A percentile compares a stretch with the other conserved stretches of the same genome.
Conservation (phyloP, 2,888 invertebrate genomes). For the Galeopsomyia nigrocyanea region DNA sequence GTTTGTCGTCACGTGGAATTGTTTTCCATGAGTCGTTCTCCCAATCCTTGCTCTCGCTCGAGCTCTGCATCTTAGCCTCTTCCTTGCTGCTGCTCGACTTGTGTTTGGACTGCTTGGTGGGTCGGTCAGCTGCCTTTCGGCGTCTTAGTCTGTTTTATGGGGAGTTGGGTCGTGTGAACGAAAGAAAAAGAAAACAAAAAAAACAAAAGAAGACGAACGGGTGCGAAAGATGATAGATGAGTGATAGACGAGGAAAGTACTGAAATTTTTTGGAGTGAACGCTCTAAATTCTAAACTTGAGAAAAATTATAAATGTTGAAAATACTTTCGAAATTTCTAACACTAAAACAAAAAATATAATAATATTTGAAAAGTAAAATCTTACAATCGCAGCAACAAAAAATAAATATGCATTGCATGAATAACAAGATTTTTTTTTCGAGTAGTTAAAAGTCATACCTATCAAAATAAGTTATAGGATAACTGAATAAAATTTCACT, state of each 20-base stretch:
- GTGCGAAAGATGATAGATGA: constrained; percentile 32
- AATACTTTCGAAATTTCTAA: not conserved
- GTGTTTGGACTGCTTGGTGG: constrained; percentile 57
- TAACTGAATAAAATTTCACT: constrained; percentile 32
- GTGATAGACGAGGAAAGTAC: not conserved
- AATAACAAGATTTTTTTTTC: not conserved
- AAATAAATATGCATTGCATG: not conserved
- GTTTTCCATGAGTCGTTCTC: constrained; percentile 67
- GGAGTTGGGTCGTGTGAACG: constrained; percentile 59
- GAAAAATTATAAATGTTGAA: not conserved
- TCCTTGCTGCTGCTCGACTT: constrained; percentile 48
- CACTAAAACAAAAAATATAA: not conserved
- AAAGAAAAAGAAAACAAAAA: constrained; percentile 58
- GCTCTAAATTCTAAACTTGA: not conserved
- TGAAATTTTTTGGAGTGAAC: constrained; percentile 42
- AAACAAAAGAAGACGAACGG: constrained; percentile 42
- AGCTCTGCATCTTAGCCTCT: constrained; percentile 16
- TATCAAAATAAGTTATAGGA: not conserved
- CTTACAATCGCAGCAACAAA: not conserved
- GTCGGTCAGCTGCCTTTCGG: constrained; percentile 60
- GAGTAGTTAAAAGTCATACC: not conserved
- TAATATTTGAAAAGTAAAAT: not conserved
- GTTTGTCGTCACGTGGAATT: constrained; percentile 65
- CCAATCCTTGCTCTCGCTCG: constrained; percentile 59
- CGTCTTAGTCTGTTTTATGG: constrained; percentile 65